Evolutionary conservation across 2,888 invertebrate species (phyloP).

Genomic region (Orgyia antiqua): DNA sequence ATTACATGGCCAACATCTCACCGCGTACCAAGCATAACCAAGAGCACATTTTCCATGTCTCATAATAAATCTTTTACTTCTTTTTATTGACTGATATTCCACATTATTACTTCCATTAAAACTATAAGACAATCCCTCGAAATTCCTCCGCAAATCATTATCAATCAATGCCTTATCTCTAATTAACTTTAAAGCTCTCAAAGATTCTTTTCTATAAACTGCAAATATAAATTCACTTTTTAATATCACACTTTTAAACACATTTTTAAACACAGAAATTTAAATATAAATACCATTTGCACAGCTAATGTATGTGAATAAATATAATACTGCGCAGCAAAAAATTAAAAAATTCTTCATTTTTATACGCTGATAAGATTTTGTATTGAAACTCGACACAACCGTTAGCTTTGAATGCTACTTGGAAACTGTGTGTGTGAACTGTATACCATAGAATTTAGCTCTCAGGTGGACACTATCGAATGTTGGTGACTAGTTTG

Average conservation of each 20-base stretch:
- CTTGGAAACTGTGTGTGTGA: neutral
- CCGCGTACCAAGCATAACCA: neutral
- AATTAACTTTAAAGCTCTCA: neutral
- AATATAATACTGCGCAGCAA: neutral
- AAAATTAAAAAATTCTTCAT: neutral
- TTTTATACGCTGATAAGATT: neutral
- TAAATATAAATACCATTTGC: neutral
- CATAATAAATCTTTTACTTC: conserved; percentile 2
- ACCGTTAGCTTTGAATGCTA: neutral
- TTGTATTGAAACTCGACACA: neutral
- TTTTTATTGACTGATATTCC: neutral
- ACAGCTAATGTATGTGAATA: neutral
- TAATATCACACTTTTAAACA: neutral
- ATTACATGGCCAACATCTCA: conserved; percentile 1
- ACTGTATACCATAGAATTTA: too few species aligned
- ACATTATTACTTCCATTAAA: too few species aligned
- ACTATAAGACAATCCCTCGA: too few species aligned
- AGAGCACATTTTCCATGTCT: conserved; percentile 2
- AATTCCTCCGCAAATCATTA: too few species aligned
- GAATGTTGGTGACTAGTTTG: neutral
- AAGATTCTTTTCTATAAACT: neutral
- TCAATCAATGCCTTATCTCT: too few species aligned
- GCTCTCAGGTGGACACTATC: neutral
- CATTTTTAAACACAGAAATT: neutral
- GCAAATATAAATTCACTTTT: neutral